These are phyloP conservation scores for Nylanderia fulva DNA, from an alignment of 1,140 invertebrate species.

Conservation along the genomic window DNA sequence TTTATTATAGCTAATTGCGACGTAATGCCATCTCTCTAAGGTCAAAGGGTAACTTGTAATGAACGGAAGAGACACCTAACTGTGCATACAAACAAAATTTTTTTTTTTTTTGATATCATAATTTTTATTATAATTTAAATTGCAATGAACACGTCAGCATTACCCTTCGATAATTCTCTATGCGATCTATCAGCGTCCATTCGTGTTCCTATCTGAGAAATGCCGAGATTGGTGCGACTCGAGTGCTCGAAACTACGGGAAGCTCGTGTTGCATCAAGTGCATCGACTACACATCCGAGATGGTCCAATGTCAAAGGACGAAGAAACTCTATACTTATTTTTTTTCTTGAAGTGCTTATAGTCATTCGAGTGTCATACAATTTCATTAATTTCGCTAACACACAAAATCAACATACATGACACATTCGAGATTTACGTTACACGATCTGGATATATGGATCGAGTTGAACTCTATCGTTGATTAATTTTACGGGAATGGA, in stretches of 20 bases:
- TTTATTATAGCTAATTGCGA: not conserved
- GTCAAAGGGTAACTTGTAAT: conserved; percentile 37
- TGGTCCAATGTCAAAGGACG: not conserved
- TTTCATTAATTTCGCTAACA: not conserved
- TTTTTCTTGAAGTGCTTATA: not conserved
- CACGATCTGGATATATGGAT: not conserved
- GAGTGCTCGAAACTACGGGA: not conserved
- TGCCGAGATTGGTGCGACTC: not conserved
- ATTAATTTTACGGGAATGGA: conserved; percentile 29
- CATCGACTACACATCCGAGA: not conserved
- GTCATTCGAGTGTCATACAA: not conserved
- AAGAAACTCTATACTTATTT: not conserved
- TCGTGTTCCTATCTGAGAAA: conserved; percentile 26
- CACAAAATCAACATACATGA: not conserved
- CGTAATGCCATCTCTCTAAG: conserved; percentile 13
- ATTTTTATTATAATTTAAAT: not conserved
- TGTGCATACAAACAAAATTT: not conserved
- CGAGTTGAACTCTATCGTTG: not conserved
- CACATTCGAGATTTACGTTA: not conserved
- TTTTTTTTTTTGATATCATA: not conserved
- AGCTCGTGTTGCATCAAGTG: not conserved
- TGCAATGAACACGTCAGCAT: not conserved
- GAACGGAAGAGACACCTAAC: not conserved
- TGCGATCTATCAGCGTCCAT: conserved; percentile 42
- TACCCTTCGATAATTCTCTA: conserved; percentile 35